Percentiles rank a stretch among this genome's conserved stretches.
Conservation (phyloP, 2,888 invertebrate species). For the Spodoptera exigua region DNA sequence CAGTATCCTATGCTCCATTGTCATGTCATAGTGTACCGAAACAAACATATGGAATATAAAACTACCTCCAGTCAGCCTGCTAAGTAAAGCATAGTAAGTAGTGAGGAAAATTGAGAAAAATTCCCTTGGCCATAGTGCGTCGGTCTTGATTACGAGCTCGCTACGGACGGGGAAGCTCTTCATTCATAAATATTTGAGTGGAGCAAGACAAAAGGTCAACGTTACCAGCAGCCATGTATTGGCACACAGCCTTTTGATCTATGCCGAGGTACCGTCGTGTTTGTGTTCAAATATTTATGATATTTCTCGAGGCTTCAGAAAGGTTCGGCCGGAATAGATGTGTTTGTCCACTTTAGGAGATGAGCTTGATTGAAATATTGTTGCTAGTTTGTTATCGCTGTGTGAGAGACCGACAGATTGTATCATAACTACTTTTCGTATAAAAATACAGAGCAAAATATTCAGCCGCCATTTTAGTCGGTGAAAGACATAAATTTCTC, state of each 20-base stretch:
- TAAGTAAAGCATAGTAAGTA: no score
- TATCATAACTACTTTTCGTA: constrained; percentile 12
- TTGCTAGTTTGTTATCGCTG: constrained; percentile 37
- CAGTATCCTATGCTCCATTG: constrained; percentile 20
- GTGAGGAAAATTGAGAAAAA: neutral
- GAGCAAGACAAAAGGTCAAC: constrained; percentile 44
- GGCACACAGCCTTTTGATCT: constrained; percentile 49
- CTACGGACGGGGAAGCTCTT: constrained; percentile 22
- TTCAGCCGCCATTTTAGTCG: constrained; percentile 3
- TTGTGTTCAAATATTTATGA: constrained; percentile 55
- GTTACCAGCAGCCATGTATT: constrained; percentile 29
- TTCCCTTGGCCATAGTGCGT: constrained; percentile 13
- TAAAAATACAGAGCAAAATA: constrained; percentile 17
- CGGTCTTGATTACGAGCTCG: constrained; percentile 30
- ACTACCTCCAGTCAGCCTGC: neutral
- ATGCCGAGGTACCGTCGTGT: constrained; percentile 46
- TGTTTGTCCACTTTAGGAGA: constrained; percentile 53
- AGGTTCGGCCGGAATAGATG: constrained; percentile 35
- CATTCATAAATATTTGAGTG: constrained; percentile 48
- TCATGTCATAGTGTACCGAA: constrained; percentile 5
- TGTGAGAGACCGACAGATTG: constrained; percentile 15
- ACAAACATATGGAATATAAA: no score
- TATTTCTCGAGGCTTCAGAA: constrained; percentile 39
- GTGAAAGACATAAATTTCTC: constrained; percentile 4
- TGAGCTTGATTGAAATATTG: constrained; percentile 54